Evolutionary conservation across 2,797 vertebrate genomes (phyloP).

Genomic region (Neoniphon sammara): DNA sequence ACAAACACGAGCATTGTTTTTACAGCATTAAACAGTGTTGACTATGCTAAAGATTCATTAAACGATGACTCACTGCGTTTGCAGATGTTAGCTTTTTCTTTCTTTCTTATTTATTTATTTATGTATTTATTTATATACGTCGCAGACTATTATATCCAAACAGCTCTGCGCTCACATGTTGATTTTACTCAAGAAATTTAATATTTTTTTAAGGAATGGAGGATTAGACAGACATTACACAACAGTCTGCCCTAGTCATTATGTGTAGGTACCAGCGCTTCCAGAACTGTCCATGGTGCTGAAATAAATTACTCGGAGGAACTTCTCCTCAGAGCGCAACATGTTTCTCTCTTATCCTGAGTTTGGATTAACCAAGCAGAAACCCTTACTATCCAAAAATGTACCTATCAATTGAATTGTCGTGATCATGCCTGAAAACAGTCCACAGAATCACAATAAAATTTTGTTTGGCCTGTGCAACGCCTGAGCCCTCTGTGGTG

Average conservation of each 20-base stretch:
- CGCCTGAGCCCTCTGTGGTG: not conserved
- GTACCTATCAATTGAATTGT: too few species aligned
- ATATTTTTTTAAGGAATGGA: not conserved
- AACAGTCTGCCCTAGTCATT: too few species aligned
- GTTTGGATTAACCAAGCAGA: not conserved
- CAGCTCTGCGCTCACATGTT: not conserved
- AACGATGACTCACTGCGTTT: too few species aligned
- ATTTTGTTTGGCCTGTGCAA: not conserved
- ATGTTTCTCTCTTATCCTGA: too few species aligned
- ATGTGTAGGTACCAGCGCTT: not conserved
- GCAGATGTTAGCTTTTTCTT: too few species aligned
- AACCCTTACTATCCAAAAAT: not conserved
- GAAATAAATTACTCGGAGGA: constrained; percentile 33
- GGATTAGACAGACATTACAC: not conserved
- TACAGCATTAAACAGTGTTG: too few species aligned
- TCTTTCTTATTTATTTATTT: too few species aligned
- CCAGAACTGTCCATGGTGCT: constrained; percentile 77
- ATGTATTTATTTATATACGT: not conserved
- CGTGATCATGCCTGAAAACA: not conserved
- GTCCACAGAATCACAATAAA: not conserved
- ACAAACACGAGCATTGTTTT: not conserved
- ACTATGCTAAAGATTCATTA: too few species aligned
- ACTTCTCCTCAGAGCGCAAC: not conserved
- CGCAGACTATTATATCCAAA: not conserved
- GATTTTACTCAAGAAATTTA: not conserved